Evolutionary conservation across 2,797 vertebrate species (phyloP).

Genomic region (Lagocephalus sceleratus): DNA sequence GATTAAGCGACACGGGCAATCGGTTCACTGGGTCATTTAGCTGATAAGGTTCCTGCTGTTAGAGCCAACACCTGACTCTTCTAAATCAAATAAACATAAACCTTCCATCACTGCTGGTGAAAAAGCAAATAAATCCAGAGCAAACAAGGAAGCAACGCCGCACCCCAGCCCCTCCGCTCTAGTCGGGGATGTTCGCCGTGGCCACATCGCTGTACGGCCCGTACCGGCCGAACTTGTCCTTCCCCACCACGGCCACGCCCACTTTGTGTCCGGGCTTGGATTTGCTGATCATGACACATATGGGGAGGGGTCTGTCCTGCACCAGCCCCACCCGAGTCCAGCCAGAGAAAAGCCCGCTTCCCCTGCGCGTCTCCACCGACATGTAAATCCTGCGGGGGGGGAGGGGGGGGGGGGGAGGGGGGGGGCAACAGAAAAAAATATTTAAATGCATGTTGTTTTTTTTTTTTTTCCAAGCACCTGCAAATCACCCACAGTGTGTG

Average conservation of each 20-base stretch:
- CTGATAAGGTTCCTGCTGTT: no score
- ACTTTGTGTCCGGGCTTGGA: slow-evolving; percentile 55
- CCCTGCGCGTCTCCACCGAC: slow-evolving; percentile 48
- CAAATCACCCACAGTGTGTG: not conserved
- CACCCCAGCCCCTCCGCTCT: not conserved
- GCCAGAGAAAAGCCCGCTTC: slow-evolving; percentile 32
- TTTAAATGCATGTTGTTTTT: no score
- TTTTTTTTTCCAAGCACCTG: no score
- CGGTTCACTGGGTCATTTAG: no score
- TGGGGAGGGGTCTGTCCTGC: slow-evolving; percentile 63
- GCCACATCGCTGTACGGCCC: slow-evolving; percentile 59
- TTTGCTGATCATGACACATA: slow-evolving; percentile 58
- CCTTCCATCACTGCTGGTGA: no score
- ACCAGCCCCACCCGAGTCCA: slow-evolving; percentile 58
- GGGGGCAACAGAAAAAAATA: no score
- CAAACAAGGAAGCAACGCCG: no score
- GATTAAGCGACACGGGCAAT: no score
- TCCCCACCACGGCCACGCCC: slow-evolving; percentile 65
- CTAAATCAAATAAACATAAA: no score
- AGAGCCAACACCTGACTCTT: no score
- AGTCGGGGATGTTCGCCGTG: slow-evolving; percentile 26
- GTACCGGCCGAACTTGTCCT: slow-evolving; percentile 56
- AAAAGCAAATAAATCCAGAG: no score
- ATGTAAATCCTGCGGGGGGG: slow-evolving; percentile 46
- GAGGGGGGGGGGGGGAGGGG: not conserved